A percentile compares a stretch with the other conserved stretches of the same genome.
These are phyloP conservation scores for Coelopa pilipes DNA, from an alignment of 2,888 invertebrate genomes.

Conservation along the genomic window DNA sequence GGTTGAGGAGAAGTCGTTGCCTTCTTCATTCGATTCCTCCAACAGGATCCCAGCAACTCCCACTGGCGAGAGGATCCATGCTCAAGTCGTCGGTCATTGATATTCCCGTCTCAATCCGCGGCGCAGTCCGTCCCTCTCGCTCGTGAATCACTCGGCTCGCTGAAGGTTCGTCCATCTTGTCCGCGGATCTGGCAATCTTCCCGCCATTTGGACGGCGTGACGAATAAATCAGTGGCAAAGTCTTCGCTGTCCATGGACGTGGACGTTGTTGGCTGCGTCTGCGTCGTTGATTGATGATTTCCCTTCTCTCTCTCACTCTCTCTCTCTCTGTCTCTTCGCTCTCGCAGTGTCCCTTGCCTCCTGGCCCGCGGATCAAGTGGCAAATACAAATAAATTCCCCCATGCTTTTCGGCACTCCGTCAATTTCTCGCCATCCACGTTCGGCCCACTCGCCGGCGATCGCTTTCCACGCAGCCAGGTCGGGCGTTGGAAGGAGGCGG, in stretches of 20 bases:
- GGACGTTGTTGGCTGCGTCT: slow-evolving; percentile 1
- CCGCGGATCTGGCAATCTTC: neutral
- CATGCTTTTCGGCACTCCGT: no score
- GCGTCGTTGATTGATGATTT: slow-evolving; percentile 9
- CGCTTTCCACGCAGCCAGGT: no score
- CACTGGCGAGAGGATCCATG: neutral
- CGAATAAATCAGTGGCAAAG: slow-evolving; percentile 20
- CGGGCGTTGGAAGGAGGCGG: no score
- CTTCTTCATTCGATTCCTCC: neutral
- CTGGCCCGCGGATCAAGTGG: no score
- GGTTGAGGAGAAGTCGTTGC: neutral
- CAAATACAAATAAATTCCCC: no score
- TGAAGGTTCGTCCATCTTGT: neutral
- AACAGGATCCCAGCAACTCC: neutral
- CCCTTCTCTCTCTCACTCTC: neutral
- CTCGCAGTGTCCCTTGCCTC: no score
- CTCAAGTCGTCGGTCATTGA: neutral
- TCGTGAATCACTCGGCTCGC: neutral
- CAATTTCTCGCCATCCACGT: no score
- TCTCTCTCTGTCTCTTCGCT: no score
- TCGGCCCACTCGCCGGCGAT: no score
- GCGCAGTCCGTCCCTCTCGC: no score
- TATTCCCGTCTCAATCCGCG: no score
- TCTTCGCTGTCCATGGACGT: no score
- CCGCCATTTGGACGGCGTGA: neutral